Conservation (phyloP, 2,888 invertebrate species). For the Sesia apiformis region DNA sequence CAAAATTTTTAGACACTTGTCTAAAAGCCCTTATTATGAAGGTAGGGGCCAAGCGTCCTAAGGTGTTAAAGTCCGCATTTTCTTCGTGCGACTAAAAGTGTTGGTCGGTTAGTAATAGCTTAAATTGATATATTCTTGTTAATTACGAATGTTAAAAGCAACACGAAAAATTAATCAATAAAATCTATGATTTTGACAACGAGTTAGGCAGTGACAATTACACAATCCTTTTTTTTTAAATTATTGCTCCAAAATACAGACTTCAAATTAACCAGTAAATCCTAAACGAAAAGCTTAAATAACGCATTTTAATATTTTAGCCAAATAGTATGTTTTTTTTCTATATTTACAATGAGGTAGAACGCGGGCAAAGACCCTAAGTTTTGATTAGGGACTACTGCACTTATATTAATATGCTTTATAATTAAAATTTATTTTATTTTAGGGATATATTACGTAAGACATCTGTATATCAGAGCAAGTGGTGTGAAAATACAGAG, state of each 20-base stretch:
- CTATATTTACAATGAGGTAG: slow-evolving; percentile 71
- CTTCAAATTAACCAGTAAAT: slow-evolving; percentile 25
- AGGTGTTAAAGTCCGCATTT: no score
- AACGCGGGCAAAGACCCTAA: slow-evolving; percentile 31
- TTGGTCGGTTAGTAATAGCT: not conserved
- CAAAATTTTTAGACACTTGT: no score
- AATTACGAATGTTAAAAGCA: not conserved
- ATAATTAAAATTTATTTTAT: not conserved
- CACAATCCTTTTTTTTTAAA: slow-evolving; percentile 22
- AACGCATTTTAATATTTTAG: slow-evolving; percentile 46
- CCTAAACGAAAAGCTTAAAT: slow-evolving; percentile 38
- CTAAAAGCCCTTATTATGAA: no score
- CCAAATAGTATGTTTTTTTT: slow-evolving; percentile 42
- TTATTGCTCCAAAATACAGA: slow-evolving; percentile 53
- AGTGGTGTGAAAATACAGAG: not conserved
- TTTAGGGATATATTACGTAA: not conserved
- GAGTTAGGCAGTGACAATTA: slow-evolving; percentile 41
- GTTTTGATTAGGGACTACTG: not conserved
- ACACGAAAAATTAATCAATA: not conserved
- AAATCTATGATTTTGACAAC: not conserved
- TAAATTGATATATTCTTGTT: not conserved
- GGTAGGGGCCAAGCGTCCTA: no score
- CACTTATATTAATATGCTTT: not conserved
- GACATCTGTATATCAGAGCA: not conserved
- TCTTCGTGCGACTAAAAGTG: no score